phyloP scores from a whole-genome alignment of 2,888 invertebrate genomes.

The Pandemis cinnamomeana region DNA sequence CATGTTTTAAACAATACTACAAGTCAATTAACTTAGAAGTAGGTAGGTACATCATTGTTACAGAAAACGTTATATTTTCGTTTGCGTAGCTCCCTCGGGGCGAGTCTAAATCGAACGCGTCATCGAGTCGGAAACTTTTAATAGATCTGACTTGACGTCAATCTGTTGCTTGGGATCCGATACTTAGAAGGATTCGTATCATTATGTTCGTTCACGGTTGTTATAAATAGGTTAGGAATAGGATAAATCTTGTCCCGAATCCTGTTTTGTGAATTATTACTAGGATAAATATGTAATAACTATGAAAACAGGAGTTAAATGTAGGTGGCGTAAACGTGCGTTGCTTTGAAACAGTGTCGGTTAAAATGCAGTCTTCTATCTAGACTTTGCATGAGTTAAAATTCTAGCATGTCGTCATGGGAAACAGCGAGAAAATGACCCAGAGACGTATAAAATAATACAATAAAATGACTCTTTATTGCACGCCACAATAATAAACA shows the following conservation, averaged over 20 bases:
- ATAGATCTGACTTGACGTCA: slow-evolving; percentile 61
- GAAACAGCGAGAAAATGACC: too few species aligned
- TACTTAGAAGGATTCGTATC: slow-evolving; percentile 22
- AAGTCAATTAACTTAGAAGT: slow-evolving; percentile 1
- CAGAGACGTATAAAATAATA: too few species aligned
- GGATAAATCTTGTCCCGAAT: too few species aligned
- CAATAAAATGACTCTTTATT: too few species aligned
- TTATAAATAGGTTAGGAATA: neutral
- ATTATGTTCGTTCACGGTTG: neutral
- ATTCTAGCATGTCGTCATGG: too few species aligned
- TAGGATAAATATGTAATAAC: too few species aligned
- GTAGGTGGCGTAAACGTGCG: too few species aligned
- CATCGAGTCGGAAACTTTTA: slow-evolving; percentile 73
- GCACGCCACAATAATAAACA: too few species aligned
- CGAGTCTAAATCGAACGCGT: slow-evolving; percentile 45
- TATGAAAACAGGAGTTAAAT: too few species aligned
- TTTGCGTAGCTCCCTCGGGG: slow-evolving; percentile 18
- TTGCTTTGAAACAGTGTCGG: too few species aligned
- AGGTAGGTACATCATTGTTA: neutral
- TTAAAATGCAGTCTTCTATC: neutral
- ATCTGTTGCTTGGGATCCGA: slow-evolving; percentile 50
- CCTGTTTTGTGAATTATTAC: too few species aligned
- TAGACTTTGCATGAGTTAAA: neutral
- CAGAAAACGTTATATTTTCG: slow-evolving; percentile 16
- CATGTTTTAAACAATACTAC: neutral